phyloP scores from a whole-genome alignment of 2,113 vertebrate genomes.

The Aleadryas rufinucha region DNA sequence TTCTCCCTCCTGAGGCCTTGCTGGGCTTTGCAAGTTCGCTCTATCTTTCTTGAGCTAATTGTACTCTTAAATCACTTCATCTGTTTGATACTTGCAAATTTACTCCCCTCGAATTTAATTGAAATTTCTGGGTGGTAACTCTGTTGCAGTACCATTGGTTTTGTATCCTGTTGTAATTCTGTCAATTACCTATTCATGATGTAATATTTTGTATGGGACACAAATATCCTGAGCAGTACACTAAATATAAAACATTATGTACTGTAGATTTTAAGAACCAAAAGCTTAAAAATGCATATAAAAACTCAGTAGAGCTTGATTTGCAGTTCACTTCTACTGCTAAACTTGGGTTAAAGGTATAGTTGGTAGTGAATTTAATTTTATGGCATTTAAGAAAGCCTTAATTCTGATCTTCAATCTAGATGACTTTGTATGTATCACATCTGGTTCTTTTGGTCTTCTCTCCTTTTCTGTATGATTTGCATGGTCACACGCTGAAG shows the following conservation, averaged over 20 bases:
- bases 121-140: not conserved
- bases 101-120: not conserved
- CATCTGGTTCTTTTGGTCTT: not conserved
- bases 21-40: not conserved
- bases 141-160: not conserved
- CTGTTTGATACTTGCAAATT: not conserved
- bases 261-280: not conserved
- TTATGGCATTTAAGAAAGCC: not conserved
- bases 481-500: not conserved
- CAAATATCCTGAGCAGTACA: not conserved
- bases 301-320: not conserved
- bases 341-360: not conserved
- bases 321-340: not conserved
- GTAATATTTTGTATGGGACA: not conserved
- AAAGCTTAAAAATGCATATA: not conserved
- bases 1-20: not conserved
- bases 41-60: not conserved
- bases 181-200: not conserved
- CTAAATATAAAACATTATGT: not conserved
- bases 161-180: not conserved
- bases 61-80: not conserved
- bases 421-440: not conserved
- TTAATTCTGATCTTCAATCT: not conserved
- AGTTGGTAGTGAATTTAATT: not conserved
- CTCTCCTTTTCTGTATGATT: not conserved